Base-by-base conservation (phyloP, 2,113 vertebrate genomes). In the Brachyhypopomus gauderio region DNA sequence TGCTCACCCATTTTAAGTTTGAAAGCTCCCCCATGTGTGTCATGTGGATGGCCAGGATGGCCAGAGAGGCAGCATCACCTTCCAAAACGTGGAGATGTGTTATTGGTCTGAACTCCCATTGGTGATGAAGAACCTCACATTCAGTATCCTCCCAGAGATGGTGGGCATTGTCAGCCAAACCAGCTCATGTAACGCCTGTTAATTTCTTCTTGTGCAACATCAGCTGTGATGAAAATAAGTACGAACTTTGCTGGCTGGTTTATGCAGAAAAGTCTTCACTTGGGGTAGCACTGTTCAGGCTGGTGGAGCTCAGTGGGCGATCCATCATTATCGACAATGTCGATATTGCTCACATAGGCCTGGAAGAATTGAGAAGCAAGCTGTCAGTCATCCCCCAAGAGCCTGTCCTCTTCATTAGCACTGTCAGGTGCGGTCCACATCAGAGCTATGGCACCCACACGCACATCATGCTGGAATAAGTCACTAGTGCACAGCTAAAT, bases 321-420 rank as follows among this genome's bases (percentile, higher is more conserved):
- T 93, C 92, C 38, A 92, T 95, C 78, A 86, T 83, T 78, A 90
- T 95, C 62, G 94, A 95, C 12, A 92, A 91, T 63, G 85, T 94
- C 84, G 84, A 93, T 86, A 94, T 94, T 2, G 87, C 91, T 71
- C 88, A 90, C 76, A 91, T 93, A 77, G 91, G 93, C 79, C 85
- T 95, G 79, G 87, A 94, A 64, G 89, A 93, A 83, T 89, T 95
- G 82, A 91, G 94, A 71, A 93, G 90, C 89, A 94, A 92, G 87
- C 89, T 95, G 59, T 93, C 94, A 82, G 92, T 95, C 87, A 95
- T 95, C 85, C 93, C 94, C 70, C 94, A 95, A 85, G 93, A 94
- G 87, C 93, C 93, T 1, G 90, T 94, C 69, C 93, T 94, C 72
- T 94, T 94, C 83, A 92, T 93, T 17, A 93, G 93, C 72, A 93